Evolutionary conservation across 2,888 invertebrate species (phyloP), one percentile per base, ranked within the genome.

Genomic region (Limnephilus auricula): DNA sequence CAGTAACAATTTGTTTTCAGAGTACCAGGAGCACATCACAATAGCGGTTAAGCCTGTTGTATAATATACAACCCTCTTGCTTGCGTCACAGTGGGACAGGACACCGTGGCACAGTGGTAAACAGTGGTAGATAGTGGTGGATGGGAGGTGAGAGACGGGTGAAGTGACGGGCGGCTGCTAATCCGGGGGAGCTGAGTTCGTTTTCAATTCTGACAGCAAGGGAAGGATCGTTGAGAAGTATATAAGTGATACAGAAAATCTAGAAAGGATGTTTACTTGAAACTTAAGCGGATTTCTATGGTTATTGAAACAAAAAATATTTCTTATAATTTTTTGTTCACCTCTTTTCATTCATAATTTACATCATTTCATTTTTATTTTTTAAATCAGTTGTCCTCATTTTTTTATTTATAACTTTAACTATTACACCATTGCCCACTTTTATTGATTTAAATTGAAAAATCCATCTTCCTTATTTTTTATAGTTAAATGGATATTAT

Each of bases 161-260:
- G 65, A 86, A 45, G 45, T 45, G 86, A 86, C 50, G 86, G n/a
- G 18, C 31, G 65, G 25, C 65, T 18, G 18, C 45, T 50, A 86
- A 86, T n/a, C 86, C 86, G 31, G 13, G 9, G 31, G 31, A 86
- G n/a, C 65, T 45, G 31, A 30, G 86, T 30, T 86, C 50, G 50
- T 86, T 86, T 45, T 50, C 86, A 31, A 50, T 45, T 50, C 30
- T 18, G 32, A 50, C 82, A 82, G 32, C 18, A 34, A 82, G 34
- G 34, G 34, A 4, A 31, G 86, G 86, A 86, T 32, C 50, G 4
- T 45, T 50, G 30, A 9, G 86, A 65, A 50, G 40, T 65, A 9
- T 65, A n/a, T 65, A 18, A 65, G 65, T n/a, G n/a, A 65, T n/a
- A 25, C 9, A 25, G 25, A 65, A 65, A 25, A 65, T n/a, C 25